These are phyloP conservation scores for Scartelaos histophorus DNA, from an alignment of 2,113 vertebrate genomes.

Conservation along the genomic window DNA sequence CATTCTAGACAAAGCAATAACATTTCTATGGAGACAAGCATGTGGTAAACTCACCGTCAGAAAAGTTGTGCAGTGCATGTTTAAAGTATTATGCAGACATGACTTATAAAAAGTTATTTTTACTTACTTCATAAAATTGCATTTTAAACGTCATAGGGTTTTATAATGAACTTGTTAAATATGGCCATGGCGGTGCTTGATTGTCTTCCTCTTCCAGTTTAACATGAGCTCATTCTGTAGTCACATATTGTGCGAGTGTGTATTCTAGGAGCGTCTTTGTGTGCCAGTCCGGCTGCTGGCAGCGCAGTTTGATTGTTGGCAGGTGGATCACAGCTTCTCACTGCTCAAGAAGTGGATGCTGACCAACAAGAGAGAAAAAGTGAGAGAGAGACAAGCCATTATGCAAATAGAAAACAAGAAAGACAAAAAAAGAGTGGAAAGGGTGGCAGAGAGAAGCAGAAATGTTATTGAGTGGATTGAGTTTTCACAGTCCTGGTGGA, in stretches of 20 bases:
- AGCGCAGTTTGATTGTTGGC: slow-evolving; percentile 70
- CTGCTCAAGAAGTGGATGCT: slow-evolving; percentile 58
- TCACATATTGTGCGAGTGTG: slow-evolving; percentile 43
- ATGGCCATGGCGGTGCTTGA: slow-evolving; percentile 5
- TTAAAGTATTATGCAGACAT: too few species aligned
- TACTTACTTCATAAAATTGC: not conserved
- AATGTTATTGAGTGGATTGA: slow-evolving; percentile 10
- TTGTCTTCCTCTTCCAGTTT: slow-evolving; percentile 13
- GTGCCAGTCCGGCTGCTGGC: slow-evolving; percentile 66
- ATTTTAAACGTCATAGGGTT: not conserved
- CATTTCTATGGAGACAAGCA: too few species aligned
- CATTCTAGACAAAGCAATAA: too few species aligned
- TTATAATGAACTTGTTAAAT: slow-evolving; percentile 16
- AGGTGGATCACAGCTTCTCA: slow-evolving; percentile 74
- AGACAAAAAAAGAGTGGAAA: slow-evolving; percentile 39
- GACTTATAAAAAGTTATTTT: too few species aligned
- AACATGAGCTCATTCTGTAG: slow-evolving; percentile 49
- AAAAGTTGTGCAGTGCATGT: too few species aligned
- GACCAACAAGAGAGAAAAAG: slow-evolving; percentile 40
- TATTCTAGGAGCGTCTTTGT: slow-evolving; percentile 62
- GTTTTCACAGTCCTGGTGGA: slow-evolving; percentile 14
- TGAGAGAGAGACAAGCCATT: slow-evolving; percentile 35
- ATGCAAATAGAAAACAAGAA: slow-evolving; percentile 36
- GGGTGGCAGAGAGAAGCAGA: slow-evolving; percentile 30
- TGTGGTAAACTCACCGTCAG: too few species aligned